A percentile compares a stretch with the other conserved stretches of the same genome.
phyloP scores from a whole-genome alignment of 1,140 invertebrate species.

The Pseudomyrmex concolor region DNA sequence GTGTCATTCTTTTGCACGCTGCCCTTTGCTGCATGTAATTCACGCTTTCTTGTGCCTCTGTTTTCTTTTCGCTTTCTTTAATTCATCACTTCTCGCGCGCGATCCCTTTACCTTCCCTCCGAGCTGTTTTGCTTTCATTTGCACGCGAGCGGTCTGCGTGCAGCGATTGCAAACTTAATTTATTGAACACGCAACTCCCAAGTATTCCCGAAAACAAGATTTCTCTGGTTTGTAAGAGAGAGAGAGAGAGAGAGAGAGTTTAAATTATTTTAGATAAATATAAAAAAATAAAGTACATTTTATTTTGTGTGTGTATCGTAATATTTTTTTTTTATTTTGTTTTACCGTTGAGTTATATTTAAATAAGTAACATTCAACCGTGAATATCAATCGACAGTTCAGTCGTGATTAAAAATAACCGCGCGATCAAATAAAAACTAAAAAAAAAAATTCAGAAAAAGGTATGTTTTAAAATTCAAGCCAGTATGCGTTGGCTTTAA shows the following conservation, averaged over 20 bases:
- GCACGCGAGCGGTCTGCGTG: neutral
- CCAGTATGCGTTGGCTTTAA: neutral
- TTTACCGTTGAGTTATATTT: neutral
- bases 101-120: neutral
- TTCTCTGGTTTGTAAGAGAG: neutral
- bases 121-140: conserved; percentile 32
- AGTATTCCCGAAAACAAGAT: conserved; percentile 3
- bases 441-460: neutral
- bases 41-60: neutral
- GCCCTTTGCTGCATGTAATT: conserved; percentile 44
- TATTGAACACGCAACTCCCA: conserved; percentile 27
- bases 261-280: conserved; percentile 4
- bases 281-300: neutral
- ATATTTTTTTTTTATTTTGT: neutral
- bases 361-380: too few relatives aligned
- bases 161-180: conserved; percentile 22
- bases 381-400: too few relatives aligned
- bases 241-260: neutral
- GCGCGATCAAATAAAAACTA: too few relatives aligned
- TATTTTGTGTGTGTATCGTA: neutral
- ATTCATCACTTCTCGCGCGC: conserved; percentile 25
- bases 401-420: too few relatives aligned
- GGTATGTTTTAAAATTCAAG: conserved; percentile 5
- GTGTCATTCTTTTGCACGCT: conserved; percentile 39
- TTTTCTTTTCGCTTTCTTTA: conserved; percentile 42